phyloP scores from a whole-genome alignment of 1,140 invertebrate species.

The Ditylenchus dipsaci region DNA sequence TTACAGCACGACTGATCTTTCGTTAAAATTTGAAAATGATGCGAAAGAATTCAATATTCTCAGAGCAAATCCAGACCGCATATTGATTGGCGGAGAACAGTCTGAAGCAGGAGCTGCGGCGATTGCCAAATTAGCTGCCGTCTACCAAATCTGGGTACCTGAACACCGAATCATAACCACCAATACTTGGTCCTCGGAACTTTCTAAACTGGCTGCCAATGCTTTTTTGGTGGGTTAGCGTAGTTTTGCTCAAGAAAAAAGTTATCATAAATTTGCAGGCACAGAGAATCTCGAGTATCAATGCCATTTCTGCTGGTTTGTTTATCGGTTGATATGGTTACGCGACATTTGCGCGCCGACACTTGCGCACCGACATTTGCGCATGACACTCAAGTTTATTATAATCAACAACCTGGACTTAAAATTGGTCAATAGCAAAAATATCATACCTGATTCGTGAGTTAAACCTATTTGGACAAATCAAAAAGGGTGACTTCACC shows the following conservation, averaged over 20 bases:
- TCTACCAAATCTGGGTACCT: constrained; percentile 94
- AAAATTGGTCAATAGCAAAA: no score
- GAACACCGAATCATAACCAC: constrained; percentile 87
- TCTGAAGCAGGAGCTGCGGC: constrained; percentile 76
- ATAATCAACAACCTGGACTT: no score
- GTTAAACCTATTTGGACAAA: no score
- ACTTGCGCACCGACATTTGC: no score
- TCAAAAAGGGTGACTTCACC: no score
- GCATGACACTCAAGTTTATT: no score
- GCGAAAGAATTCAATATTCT: no score
- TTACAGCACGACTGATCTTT: not conserved
- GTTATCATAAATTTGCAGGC: constrained; percentile 74
- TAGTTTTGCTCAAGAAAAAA: no score
- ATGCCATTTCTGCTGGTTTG: constrained; percentile 78
- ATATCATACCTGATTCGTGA: no score
- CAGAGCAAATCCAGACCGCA: constrained; percentile 81
- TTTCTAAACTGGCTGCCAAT: constrained; percentile 96
- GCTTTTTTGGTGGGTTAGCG: constrained; percentile 58
- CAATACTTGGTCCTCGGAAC: constrained; percentile 97
- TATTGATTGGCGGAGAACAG: constrained; percentile 93
- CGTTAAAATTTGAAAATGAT: no score
- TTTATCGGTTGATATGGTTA: no score
- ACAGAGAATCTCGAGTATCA: constrained; percentile 95
- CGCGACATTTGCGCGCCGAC: no score
- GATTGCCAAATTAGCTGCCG: constrained; percentile 75